Evolutionary conservation across 2,113 vertebrate genomes (phyloP).

Genomic region (Leucoraja erinaceus): DNA sequence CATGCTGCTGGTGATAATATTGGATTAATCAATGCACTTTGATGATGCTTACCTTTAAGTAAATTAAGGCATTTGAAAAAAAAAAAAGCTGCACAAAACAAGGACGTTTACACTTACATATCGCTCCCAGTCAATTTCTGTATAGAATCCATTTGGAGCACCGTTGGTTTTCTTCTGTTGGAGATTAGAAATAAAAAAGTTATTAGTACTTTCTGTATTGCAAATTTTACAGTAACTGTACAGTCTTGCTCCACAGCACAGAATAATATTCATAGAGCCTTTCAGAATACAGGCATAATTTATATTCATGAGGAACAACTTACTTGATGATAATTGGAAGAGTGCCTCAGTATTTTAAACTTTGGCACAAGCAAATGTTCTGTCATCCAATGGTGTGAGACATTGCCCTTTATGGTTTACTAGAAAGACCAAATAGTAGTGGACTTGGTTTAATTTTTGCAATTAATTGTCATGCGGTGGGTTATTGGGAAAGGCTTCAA

Average conservation of each 20-base stretch:
- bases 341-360: background rate
- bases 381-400: background rate
- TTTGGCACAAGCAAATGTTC: background rate
- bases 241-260: background rate
- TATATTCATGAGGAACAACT: background rate
- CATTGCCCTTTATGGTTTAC: background rate
- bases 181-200: constrained; percentile 40
- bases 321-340: background rate
- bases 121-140: constrained; percentile 97
- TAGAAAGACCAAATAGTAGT: background rate
- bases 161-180: constrained; percentile 89
- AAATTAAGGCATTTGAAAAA: background rate
- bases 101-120: constrained; percentile 71
- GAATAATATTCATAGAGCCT: background rate
- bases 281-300: background rate
- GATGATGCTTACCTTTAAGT: background rate
- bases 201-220: background rate
- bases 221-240: background rate
- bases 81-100: background rate
- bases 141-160: constrained; percentile 91
- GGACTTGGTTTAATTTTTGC: background rate
- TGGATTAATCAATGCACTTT: background rate
- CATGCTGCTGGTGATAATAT: background rate
- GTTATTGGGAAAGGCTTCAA: background rate
- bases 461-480: background rate